Percentiles rank a stretch among this genome's conserved stretches.
Evolutionary conservation across 2,113 vertebrate species (phyloP).

Genomic region (Larimichthys crocea): DNA sequence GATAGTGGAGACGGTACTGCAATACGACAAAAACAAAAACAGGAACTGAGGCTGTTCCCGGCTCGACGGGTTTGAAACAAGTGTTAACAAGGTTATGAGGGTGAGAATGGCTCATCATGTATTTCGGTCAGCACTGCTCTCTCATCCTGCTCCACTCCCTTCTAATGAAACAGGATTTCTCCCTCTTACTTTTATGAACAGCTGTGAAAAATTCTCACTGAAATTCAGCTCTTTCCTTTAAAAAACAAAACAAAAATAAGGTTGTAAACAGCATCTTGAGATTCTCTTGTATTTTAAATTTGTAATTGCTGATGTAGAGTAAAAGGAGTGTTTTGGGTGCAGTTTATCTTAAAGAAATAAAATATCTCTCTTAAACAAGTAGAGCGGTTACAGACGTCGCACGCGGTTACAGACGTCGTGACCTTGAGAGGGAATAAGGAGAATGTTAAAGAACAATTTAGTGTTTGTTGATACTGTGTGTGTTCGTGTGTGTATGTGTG

Average conservation of each 20-base stretch:
- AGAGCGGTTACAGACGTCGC: conserved; percentile 40
- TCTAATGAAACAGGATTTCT: conserved; percentile 21
- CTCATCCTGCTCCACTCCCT: neutral
- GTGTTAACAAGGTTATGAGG: conserved; percentile 16
- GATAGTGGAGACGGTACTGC: neutral
- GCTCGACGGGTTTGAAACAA: neutral
- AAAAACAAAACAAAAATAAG: neutral
- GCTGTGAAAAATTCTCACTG: neutral
- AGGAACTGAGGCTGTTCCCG: neutral
- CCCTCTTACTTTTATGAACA: conserved; percentile 17
- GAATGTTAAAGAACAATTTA: conserved; percentile 49
- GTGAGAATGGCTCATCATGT: conserved; percentile 17
- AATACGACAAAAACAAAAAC: conserved; percentile 15
- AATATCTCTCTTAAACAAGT: conserved; percentile 34
- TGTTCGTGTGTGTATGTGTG: conserved; percentile 12
- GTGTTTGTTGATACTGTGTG: conserved; percentile 42
- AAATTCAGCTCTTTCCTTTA: neutral
- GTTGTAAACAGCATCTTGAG: neutral
- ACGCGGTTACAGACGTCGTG: conserved; percentile 51
- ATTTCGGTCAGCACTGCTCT: conserved; percentile 5
- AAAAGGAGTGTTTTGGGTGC: conserved; percentile 3
- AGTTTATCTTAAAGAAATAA: conserved; percentile 53
- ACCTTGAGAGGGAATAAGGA: conserved; percentile 67
- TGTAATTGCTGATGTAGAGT: neutral
- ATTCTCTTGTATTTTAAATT: neutral